Evolutionary conservation across 2,888 invertebrate genomes (phyloP), one percentile per base, ranked within the genome.

Genomic region (Galerucella calmariensis): DNA sequence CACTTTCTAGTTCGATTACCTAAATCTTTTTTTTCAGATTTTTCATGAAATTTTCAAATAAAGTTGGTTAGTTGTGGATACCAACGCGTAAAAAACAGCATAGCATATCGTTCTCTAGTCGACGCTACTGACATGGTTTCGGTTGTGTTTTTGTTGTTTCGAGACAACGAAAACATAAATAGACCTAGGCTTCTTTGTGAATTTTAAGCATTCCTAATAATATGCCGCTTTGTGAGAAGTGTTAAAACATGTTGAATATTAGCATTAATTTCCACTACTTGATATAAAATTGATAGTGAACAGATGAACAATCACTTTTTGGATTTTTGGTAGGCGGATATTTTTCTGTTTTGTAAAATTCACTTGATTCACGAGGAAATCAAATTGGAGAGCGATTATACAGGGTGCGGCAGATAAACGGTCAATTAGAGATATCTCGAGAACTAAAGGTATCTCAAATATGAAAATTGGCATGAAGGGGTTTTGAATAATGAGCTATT

Each of bases 141-240:
- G 10, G 20, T 56, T 20, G 16, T 10, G 20, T 16, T 16, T 16
- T 56, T 9, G 16, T 56, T 56, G 56, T 56, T 56, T 16, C 20
- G 20, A 20, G 10, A 56, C 56, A 56, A 56, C 20, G 56, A 16
- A 56, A 56, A 56, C 20, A 56, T 56, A 56, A 56, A 56, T 56
- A 56, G 56, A 56, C 56, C 1, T 2, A 1, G 16, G 9, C 16
- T 56, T 56, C 56, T 56, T 56, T 20, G 16, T 10, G 16, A 56
- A 56, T 20, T 20, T 56, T 20, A 20, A 16, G 56, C 16, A 9
- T 20, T 56, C 20, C 20, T 20, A 56, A 56, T 56, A 56, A 10
- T 56, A 16, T 53, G 6, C 16, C 14, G 53, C 53, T 16, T n/a
- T 20, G 20, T 20, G 20, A 20, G 10, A 16, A 56, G n/a, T 56